These are phyloP conservation scores for Diphyllodes magnificus DNA, from an alignment of 2,113 vertebrate species.

Conservation along the genomic window DNA sequence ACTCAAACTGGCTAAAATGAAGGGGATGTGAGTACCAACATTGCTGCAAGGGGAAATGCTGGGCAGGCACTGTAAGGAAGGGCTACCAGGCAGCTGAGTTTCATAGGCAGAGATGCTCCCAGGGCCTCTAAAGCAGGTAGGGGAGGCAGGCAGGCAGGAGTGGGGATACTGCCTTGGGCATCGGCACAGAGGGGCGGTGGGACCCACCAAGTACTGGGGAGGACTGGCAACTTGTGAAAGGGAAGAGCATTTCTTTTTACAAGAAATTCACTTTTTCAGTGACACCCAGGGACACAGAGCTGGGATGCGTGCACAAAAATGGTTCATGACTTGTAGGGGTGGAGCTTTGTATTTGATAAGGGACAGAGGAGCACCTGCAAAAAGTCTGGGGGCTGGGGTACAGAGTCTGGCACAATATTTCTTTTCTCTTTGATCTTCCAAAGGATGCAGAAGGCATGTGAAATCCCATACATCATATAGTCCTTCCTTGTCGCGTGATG, in stretches of 20 bases:
- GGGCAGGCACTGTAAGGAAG: not conserved
- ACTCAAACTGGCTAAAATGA: not conserved
- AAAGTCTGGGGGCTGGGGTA: not conserved
- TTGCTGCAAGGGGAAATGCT: not conserved
- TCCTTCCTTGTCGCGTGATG: accelerated
- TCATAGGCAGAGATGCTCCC: not conserved
- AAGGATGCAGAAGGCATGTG: not conserved
- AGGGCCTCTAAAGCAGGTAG: not conserved
- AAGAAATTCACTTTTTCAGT: not conserved
- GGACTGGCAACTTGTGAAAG: not conserved
- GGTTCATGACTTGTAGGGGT: not conserved
- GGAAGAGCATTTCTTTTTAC: not conserved
- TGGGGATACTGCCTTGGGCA: not conserved
- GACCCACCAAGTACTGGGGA: not conserved
- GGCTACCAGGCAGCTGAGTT: not conserved
- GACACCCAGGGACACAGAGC: not conserved
- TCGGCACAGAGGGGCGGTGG: not conserved
- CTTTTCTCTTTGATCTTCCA: not conserved
- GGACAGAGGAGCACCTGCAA: not conserved
- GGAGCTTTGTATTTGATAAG: not conserved
- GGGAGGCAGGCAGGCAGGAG: not conserved
- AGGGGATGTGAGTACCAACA: not conserved
- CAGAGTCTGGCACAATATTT: accelerated
- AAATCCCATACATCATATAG: accelerated
- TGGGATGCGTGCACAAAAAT: accelerated